phyloP scores from a whole-genome alignment of 64 coral and sea anemone genomes.

The Porites australiensis region DNA sequence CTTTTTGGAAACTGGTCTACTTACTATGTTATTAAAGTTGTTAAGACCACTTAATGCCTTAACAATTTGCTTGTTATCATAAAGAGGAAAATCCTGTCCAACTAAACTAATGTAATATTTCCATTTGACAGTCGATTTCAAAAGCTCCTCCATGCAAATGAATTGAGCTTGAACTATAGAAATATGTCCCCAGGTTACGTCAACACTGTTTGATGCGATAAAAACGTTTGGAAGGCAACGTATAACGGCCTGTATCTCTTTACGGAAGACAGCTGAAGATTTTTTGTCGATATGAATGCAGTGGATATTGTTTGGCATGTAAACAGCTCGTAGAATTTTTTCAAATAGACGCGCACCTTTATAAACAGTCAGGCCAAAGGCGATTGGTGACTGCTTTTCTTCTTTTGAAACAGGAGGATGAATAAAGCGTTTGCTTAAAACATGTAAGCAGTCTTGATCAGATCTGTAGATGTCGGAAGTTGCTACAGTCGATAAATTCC shows the following conservation, averaged over 20 bases:
- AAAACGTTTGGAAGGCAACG: conserved; percentile 36
- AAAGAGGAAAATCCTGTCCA: conserved; percentile 47
- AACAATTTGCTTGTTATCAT: conserved; percentile 13
- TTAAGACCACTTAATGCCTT: neutral
- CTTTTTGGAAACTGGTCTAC: neutral
- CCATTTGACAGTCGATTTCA: neutral
- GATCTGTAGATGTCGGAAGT: neutral
- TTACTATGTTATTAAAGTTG: conserved; percentile 9
- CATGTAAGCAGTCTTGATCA: neutral
- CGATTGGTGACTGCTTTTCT: conserved; percentile 11
- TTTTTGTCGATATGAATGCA: conserved; percentile 47
- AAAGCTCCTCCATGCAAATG: conserved; percentile 2
- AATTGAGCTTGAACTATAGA: conserved; percentile 19
- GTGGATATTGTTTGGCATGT: neutral
- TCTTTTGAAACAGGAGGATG: neutral
- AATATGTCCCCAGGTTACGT: conserved; percentile 35
- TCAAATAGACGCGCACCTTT: conserved; percentile 17
- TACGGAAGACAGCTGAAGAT: neutral
- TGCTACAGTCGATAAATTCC: neutral
- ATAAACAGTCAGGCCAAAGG: conserved; percentile 15
- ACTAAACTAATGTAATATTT: conserved; percentile 36
- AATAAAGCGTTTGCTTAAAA: neutral
- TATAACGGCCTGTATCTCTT: neutral
- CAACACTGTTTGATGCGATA: neutral
- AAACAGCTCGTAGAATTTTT: neutral